A percentile compares a stretch with the other conserved stretches of the same genome.
Conservation (phyloP, 2,888 invertebrate species). For the Polydesmus complanatus region DNA sequence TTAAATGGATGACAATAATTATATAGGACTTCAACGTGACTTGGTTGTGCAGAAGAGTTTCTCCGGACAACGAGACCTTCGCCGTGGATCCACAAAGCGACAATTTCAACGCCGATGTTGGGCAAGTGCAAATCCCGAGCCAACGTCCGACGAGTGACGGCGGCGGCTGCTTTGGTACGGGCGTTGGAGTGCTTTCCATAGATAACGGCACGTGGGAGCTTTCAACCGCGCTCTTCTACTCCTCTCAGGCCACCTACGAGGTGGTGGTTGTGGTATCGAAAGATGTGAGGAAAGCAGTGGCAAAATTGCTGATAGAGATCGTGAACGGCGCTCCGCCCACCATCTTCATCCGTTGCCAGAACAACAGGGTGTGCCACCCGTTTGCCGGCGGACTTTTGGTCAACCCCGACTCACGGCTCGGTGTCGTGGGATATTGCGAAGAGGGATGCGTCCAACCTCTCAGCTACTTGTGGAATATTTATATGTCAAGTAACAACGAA, state of each 20-base stretch:
- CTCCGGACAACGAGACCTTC: slow-evolving; percentile 19
- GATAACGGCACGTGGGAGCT: slow-evolving; percentile 20
- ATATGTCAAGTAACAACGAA: slow-evolving; percentile 19
- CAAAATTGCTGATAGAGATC: slow-evolving; percentile 22
- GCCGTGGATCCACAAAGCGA: slow-evolving; percentile 8
- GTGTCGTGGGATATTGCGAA: slow-evolving; percentile 22
- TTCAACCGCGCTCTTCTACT: slow-evolving; percentile 22
- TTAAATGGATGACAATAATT: too few relatives aligned
- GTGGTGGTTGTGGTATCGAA: slow-evolving; percentile 22
- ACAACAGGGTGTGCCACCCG: slow-evolving; percentile 3
- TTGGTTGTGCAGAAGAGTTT: slow-evolving; percentile 23
- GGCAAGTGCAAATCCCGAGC: slow-evolving; percentile 1
- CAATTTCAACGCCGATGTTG: slow-evolving; percentile 13
- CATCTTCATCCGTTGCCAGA: slow-evolving; percentile 20
- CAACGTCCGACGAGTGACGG: slow-evolving; percentile 7
- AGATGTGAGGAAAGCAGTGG: slow-evolving; percentile 22
- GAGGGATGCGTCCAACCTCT: slow-evolving; percentile 23
- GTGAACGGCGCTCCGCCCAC: slow-evolving; percentile 22
- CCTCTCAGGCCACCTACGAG: slow-evolving; percentile 22
- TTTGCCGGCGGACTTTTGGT: slow-evolving; percentile 23
- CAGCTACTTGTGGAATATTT: slow-evolving; percentile 22
- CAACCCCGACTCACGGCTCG: slow-evolving; percentile 23
- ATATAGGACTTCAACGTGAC: slow-evolving; percentile 23
- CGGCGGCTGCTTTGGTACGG: slow-evolving; percentile 25
- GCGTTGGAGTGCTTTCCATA: slow-evolving; percentile 23